phyloP scores from a whole-genome alignment of 2,113 vertebrate species.

The Corydoras sp. region DNA sequence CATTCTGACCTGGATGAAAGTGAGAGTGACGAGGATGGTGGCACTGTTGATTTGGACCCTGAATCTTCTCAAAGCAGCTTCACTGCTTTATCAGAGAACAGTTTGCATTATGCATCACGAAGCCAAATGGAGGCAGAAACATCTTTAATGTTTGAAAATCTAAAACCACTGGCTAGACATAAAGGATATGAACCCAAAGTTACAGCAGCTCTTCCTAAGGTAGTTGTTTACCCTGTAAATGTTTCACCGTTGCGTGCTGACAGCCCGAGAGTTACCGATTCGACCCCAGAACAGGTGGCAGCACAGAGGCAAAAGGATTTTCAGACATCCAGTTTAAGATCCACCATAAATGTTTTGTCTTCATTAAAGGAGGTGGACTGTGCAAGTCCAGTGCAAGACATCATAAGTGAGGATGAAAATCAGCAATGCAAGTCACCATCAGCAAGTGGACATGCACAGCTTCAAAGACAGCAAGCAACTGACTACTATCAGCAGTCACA shows the following conservation, averaged over 20 bases:
- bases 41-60: constrained; percentile 72
- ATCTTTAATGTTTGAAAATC: constrained; percentile 46
- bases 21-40: constrained; percentile 89
- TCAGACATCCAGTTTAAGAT: constrained; percentile 58
- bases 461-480: constrained; percentile 93
- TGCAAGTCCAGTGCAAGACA: constrained; percentile 64
- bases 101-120: constrained; percentile 56
- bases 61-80: constrained; percentile 72
- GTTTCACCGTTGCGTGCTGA: constrained; percentile 79
- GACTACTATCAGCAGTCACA: constrained; percentile 89
- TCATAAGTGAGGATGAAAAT: constrained; percentile 68
- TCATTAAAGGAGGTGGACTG: constrained; percentile 74
- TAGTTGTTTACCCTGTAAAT: constrained; percentile 84
- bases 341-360: constrained; percentile 62
- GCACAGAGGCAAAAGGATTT: constrained; percentile 77
- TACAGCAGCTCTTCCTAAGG: constrained; percentile 80
- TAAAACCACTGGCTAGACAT: constrained; percentile 61
- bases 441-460: constrained; percentile 75
- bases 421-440: constrained; percentile 66
- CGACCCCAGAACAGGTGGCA: constrained; percentile 70
- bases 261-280: constrained; percentile 74
- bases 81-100: constrained; percentile 63
- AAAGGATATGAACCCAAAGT: constrained; percentile 69
- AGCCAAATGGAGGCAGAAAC: constrained; percentile 52
- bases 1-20: constrained; percentile 91